phyloP scores from a whole-genome alignment of 2,797 vertebrate species.

The Sciurus vulgaris region DNA sequence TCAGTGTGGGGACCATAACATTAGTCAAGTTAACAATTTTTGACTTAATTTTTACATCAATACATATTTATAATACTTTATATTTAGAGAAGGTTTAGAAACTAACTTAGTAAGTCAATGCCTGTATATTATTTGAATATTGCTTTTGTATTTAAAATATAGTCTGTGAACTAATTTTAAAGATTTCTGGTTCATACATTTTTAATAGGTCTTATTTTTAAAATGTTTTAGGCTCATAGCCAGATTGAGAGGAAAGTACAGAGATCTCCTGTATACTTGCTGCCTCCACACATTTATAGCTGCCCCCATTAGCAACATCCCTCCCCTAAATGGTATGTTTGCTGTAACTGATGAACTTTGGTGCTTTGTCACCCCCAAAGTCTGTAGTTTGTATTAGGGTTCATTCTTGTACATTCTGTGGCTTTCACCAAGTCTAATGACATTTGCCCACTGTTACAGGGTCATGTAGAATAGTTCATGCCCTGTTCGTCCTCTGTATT shows the following conservation, averaged over 20 bases:
- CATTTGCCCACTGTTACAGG: neutral
- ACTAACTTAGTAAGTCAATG: neutral
- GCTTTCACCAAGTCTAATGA: neutral
- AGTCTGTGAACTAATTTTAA: neutral
- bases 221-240: neutral
- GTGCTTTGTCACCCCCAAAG: neutral
- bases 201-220: neutral
- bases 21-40: neutral
- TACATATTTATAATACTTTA: slow-evolving; percentile 28
- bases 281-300: too few species aligned
- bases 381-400: neutral
- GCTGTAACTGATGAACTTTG: neutral
- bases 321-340: neutral
- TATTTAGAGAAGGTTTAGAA: slow-evolving; percentile 10
- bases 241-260: too few species aligned
- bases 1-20: neutral
- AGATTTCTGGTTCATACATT: slow-evolving; percentile 3
- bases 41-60: slow-evolving; percentile 25
- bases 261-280: too few species aligned
- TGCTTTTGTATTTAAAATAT: neutral
- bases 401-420: neutral
- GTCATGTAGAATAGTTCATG: neutral
- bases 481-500: neutral
- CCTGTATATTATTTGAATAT: neutral
- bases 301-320: neutral